Evolutionary conservation across 2,113 vertebrate species (phyloP).

Genomic region (Mormyrus iriodes): DNA sequence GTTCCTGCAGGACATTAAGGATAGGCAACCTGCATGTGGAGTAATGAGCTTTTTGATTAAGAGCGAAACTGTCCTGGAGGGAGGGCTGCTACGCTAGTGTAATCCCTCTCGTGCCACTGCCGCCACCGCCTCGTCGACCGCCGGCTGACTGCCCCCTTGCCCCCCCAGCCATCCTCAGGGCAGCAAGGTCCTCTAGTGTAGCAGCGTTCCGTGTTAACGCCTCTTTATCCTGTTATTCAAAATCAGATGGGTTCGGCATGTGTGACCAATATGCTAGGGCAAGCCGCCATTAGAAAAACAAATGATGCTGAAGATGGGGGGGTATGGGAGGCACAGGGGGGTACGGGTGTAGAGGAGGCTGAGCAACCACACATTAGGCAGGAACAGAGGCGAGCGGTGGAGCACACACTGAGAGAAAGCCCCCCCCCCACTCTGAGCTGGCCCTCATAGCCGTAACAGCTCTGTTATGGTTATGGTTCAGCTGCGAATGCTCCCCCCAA

Average conservation of each 20-base stretch:
- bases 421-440: not conserved
- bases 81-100: conserved; percentile 28
- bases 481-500: conserved; percentile 26
- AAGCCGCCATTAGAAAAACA: conserved; percentile 28
- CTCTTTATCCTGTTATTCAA: conserved; percentile 46
- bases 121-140: conserved; percentile 19
- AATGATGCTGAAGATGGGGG: not conserved
- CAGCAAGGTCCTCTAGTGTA: conserved; percentile 31
- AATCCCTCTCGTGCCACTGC: conserved; percentile 32
- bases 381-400: not conserved
- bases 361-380: not conserved
- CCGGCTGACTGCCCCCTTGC: conserved; percentile 30
- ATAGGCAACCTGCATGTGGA: conserved; percentile 44
- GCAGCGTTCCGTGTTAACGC: conserved; percentile 28
- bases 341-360: not conserved
- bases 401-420: not conserved
- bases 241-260: conserved; percentile 35
- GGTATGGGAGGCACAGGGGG: not conserved
- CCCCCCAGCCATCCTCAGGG: conserved; percentile 12
- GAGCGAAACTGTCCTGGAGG: conserved; percentile 46
- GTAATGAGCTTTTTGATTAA: conserved; percentile 64
- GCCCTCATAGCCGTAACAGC: not conserved
- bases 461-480: not conserved
- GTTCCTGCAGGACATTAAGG: conserved; percentile 44
- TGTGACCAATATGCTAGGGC: conserved; percentile 35